phyloP scores from a whole-genome alignment of 2,888 invertebrate species.

The Petrophora chlorosata region DNA sequence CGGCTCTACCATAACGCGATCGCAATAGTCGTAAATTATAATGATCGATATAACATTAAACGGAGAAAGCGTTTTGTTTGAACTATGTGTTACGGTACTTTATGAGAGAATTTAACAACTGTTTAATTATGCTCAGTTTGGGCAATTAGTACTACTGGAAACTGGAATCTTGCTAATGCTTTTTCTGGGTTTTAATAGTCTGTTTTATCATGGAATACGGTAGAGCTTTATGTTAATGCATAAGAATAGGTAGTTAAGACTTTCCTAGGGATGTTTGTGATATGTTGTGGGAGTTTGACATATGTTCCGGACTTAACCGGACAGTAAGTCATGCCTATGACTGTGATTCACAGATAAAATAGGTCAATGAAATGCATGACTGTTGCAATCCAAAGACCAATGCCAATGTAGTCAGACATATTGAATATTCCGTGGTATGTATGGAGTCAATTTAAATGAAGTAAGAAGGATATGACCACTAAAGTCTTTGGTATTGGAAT shows the following conservation, averaged over 20 bases:
- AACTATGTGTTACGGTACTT: slow-evolving; percentile 32
- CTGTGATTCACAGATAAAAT: too few species aligned
- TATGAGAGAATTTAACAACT: slow-evolving; percentile 28
- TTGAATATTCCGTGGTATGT: too few species aligned
- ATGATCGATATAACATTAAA: slow-evolving; percentile 32
- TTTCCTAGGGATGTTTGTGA: too few species aligned
- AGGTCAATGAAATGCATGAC: too few species aligned
- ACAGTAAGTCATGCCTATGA: too few species aligned
- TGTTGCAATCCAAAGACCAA: not conserved
- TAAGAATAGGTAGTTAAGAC: too few species aligned
- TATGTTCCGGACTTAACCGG: too few species aligned
- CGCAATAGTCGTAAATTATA: slow-evolving; percentile 30
- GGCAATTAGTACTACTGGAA: slow-evolving; percentile 18
- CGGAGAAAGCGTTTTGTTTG: slow-evolving; percentile 35
- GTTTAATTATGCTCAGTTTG: slow-evolving; percentile 10
- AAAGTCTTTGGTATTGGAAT: not conserved
- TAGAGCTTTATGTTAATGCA: too few species aligned
- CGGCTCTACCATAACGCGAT: slow-evolving; percentile 21
- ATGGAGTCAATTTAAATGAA: too few species aligned
- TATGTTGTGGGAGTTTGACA: too few species aligned
- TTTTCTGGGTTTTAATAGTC: slow-evolving; percentile 1
- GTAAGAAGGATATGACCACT: not conserved
- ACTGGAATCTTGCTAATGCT: slow-evolving; percentile 11
- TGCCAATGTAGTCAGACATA: too few species aligned
- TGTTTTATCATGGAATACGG: too few species aligned